Evolutionary conservation across 2,888 invertebrate genomes (phyloP), one percentile per base, ranked within the genome.

Genomic region (Torymus auratus): DNA sequence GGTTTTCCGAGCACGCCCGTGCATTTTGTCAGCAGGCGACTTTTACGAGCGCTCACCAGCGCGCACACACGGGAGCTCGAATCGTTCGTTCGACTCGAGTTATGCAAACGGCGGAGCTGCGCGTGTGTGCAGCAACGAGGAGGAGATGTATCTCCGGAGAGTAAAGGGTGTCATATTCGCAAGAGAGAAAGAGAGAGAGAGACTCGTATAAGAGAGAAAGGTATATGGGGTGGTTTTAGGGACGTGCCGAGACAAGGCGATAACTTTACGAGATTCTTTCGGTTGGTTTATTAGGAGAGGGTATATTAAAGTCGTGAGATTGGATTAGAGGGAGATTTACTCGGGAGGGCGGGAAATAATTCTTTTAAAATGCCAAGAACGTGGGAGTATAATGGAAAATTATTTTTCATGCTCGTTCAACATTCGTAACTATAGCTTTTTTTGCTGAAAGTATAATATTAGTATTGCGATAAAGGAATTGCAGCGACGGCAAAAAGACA

Each of bases 21-120:
- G 83, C 81, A 83, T 86, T 87, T 86, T 85, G 84, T 86, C 85
- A 84, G 71, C 68, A 81, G 62, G 52, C 64, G 70, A 83, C 75
- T 82, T 83, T 83, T 83, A 82, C 80, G 74, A 77, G 78, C 82
- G 67, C 67, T 58, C 79, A 62, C 78, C n/a, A n/a, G 75, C 67
- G 64, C 56, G n/a, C 60, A 28, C 4, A 28, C 28, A 28, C 41
- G 41, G 0, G 41, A 41, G 41, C 41, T 41, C 71, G 77, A 83
- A 83, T 84, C 85, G 82, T 83, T 84, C 83, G 83, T 79, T 83
- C 81, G 79, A 83, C 72, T 72, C 78, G 83, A 83, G 82, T 83
- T 84, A 85, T 84, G 85, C 83, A 83, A 83, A 76, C 13, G 62
- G 41, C 41, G 41, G 7, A 41, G 41, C 7, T 41, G 41, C 7